A percentile compares a stretch with the other conserved stretches of the same genome.
phyloP scores from a whole-genome alignment of 37 sponge, comb jelly and placozoan species.

The Aphrocallistes beatrix region DNA sequence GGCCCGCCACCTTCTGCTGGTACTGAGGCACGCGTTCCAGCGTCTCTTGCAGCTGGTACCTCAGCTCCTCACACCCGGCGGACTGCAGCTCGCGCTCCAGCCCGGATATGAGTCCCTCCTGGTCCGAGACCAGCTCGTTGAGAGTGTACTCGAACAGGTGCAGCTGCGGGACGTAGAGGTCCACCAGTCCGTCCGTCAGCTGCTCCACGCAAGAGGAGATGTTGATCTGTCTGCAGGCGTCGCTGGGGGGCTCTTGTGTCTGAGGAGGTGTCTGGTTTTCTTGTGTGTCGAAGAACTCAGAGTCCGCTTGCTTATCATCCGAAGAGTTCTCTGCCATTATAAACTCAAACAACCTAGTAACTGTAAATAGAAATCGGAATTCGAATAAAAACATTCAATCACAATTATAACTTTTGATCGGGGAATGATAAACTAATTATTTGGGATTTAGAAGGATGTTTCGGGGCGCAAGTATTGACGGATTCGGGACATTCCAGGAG shows the following conservation, averaged over 20 bases:
- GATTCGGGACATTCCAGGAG: not conserved
- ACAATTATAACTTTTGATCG: no score
- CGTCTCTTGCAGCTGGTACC: not conserved
- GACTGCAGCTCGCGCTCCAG: not conserved
- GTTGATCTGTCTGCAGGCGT: not conserved
- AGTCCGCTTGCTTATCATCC: not conserved
- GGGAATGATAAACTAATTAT: no score
- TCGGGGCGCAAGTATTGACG: conserved; percentile 5
- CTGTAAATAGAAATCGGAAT: no score
- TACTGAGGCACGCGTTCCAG: not conserved
- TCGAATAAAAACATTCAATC: no score
- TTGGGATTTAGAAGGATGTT: no score
- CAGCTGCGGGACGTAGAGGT: not conserved
- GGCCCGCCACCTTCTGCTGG: not conserved
- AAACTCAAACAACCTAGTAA: no score
- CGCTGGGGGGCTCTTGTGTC: not conserved
- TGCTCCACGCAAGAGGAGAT: not conserved
- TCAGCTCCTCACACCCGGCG: not conserved
- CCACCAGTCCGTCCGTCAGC: not conserved
- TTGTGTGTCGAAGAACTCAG: not conserved
- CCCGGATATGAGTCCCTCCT: not conserved
- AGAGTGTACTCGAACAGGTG: conserved; percentile 12
- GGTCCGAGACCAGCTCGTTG: conserved; percentile 11
- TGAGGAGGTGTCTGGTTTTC: not conserved
- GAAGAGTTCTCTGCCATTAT: not conserved